Conservation (phyloP, 2,113 vertebrate species). For the Camarhynchus parvulus region DNA sequence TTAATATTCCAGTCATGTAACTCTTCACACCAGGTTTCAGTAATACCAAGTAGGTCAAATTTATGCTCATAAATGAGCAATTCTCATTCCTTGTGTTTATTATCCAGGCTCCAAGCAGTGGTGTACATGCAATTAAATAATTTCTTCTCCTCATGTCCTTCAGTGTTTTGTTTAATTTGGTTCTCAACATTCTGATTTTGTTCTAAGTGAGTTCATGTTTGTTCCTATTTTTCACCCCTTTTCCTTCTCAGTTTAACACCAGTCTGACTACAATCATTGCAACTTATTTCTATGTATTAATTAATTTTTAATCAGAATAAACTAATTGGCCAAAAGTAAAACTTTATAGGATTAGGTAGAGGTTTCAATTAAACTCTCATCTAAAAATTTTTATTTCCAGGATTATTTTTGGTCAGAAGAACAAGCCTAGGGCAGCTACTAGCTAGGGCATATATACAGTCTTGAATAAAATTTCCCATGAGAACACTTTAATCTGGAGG, state of each 20-base stretch:
- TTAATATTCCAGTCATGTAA: not conserved
- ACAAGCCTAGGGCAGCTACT: not conserved
- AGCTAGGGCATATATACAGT: not conserved
- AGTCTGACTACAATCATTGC: not conserved
- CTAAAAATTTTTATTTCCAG: not conserved
- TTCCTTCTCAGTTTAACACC: not conserved
- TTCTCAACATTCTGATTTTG: slow-evolving; percentile 11
- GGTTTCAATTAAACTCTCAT: not conserved
- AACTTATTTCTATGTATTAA: not conserved
- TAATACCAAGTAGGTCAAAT: slow-evolving; percentile 16
- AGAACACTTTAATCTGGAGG: not conserved
- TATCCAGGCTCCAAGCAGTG: slow-evolving; percentile 4
- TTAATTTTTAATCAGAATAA: not conserved
- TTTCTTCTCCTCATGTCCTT: slow-evolving; percentile 36
- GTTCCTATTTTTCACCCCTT: not conserved
- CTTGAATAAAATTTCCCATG: not conserved
- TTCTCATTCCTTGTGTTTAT: slow-evolving; percentile 35
- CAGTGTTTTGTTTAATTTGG: slow-evolving; percentile 32
- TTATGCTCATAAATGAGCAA: slow-evolving; percentile 34
- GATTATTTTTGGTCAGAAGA: not conserved
- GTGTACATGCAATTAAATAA: slow-evolving; percentile 32
- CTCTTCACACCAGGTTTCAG: not conserved
- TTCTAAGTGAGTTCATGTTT: not conserved
- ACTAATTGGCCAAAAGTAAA: not conserved
- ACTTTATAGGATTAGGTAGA: not conserved